Base-by-base conservation (phyloP, 1,140 invertebrate genomes). In the Pseudoatta argentina region DNA sequence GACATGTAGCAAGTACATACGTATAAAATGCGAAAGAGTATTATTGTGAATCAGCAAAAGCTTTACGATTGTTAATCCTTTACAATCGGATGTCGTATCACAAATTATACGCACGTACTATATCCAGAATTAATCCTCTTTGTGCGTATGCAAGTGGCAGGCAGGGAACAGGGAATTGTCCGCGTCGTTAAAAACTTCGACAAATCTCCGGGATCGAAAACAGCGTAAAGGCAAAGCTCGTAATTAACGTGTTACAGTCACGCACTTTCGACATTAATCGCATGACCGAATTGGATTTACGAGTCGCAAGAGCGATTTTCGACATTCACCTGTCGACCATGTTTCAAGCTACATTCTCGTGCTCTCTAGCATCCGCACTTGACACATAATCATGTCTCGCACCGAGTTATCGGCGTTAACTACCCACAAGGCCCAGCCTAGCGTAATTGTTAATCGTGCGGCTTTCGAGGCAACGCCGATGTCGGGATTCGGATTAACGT, bases 401-500 rank as follows among this genome's bases (percentile, higher is more conserved):
- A 44, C 18, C 64, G 83, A 55, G 21, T 67, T 75, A 86, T 67
- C 51, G 76, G 24, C 24, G 53, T 34, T 83, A 87, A 89, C 88
- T 61, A 85, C 3, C 73, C 53, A 44, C 72, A 67, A 78, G 64
- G 85, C 39, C 30, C 79, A 21, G n/a, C 21, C 57, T 44, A 21
- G 53, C 27, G 51, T 88, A 67, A 73, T 76, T 51, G 86, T 85
- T 85, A 73, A 81, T 72, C 75, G 61, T 21, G 55, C 39, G 85
- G 79, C 64, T 85, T 87, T 85, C 69, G 59, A 27, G 75, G 75
- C 51, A 59, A 55, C 61, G 39, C 53, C 59, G 44, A 27, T 44
- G 44, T 24, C 66, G 66, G 39, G 66, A 81, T 73, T 53, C 48
- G 67, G 71, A 90, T 90, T 86, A 90, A 86, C 61, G 88, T 88